Evolutionary conservation across 1,140 invertebrate species (phyloP).

Genomic region (Oscheius sp.): DNA sequence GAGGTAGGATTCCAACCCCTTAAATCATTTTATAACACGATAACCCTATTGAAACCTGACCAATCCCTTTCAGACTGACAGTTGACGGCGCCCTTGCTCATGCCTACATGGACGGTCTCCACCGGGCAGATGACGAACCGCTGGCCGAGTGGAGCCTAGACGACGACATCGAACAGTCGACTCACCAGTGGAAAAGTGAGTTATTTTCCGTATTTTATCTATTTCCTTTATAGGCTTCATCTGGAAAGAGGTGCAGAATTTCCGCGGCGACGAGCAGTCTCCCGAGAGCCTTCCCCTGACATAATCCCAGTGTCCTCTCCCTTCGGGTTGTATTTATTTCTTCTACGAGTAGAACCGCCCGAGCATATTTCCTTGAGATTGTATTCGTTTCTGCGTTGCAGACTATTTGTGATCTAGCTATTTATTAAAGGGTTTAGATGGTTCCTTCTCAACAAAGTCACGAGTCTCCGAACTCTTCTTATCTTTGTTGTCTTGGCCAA

Average conservation of each 20-base stretch:
- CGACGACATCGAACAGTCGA: not conserved
- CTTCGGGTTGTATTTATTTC: not conserved
- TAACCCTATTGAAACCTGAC: not conserved
- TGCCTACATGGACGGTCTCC: slow-evolving; percentile 36
- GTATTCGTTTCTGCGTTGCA: slow-evolving; percentile 1
- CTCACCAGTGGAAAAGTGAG: slow-evolving; percentile 2
- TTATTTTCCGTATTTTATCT: not conserved
- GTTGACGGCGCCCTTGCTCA: slow-evolving; percentile 53
- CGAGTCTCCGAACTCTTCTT: not conserved
- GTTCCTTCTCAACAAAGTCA: not conserved
- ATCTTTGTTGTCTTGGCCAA: slow-evolving; percentile 8
- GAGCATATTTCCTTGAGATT: not conserved
- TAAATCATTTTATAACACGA: not conserved
- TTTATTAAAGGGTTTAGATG: no score
- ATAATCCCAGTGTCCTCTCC: slow-evolving; percentile 21
- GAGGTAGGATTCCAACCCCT: slow-evolving; percentile 62
- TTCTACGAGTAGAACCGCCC: not conserved
- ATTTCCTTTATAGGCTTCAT: slow-evolving; percentile 20
- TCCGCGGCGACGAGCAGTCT: slow-evolving; percentile 10
- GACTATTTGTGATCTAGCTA: no score
- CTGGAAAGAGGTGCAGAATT: slow-evolving; percentile 27
- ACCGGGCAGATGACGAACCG: slow-evolving; percentile 14
- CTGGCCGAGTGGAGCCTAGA: slow-evolving; percentile 15
- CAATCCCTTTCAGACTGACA: slow-evolving; percentile 43
- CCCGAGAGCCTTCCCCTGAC: not conserved